Base-by-base conservation (phyloP, 1,140 invertebrate genomes). In the Achroia grisella region DNA sequence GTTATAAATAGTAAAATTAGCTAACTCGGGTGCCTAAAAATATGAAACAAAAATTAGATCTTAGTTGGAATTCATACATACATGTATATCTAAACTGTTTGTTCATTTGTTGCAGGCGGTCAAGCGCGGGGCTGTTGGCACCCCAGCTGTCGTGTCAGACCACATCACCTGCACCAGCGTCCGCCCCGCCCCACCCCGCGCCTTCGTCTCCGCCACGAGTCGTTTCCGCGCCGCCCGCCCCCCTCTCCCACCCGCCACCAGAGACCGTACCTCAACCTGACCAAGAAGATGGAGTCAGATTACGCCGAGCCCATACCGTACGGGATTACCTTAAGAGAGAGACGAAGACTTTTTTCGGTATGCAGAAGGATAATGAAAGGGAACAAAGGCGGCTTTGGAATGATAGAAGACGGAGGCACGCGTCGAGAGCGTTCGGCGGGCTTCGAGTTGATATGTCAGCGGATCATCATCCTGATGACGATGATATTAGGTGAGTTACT, bases 331-430 rank as follows among this genome's bases (percentile, higher is more conserved):
- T 94, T 47, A 93, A 90, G 66, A 87, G 89, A 49, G 92, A 93
- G 72, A 93, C 93, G 10, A 91, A 92, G 10, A 91, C 90, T 42
- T 94, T 94, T 73, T 94, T 94, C 71, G 93, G 93, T 5, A 90
- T 94, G 27, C 89, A 93, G 61, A 90, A 92, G 57, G 89, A 92
- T 60, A 90, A 90, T 39, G 92, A 94, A 75, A 87, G 88, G 23
- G 85, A 89, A 52, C 91, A 94, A 77, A 89, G 89, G 61, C 83
- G 89, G 53, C 76, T 92, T 75, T 94, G 93, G 93, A 83, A 91
- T 43, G 92, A 93, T 57, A 86, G 93, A 67, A 87, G 93, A 59
- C 89, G 91, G 67, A 86, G 93, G 53, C 89, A 94, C 81, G 92
- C 92, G 39, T 90, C 89, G 48, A 88, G 92, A 71, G 90, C 89